Conservation (phyloP, 2,888 invertebrate species). For the Toxonevra muliebris region DNA sequence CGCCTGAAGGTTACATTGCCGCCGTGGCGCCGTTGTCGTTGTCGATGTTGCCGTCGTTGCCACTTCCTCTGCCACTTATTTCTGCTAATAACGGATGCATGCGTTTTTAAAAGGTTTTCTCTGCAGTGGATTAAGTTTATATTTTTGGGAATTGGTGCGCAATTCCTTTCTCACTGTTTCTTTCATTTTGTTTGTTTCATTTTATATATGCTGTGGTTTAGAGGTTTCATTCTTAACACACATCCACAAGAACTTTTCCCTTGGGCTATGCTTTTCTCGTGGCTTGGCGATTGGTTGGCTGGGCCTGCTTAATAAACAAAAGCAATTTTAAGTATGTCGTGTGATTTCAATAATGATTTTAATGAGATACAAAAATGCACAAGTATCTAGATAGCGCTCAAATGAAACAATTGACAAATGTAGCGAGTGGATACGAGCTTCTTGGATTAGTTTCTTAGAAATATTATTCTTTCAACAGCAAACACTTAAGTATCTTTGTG, state of each 20-base stretch:
- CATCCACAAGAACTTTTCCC: not conserved
- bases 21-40: not conserved
- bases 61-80: not conserved
- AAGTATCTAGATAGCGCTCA: not conserved
- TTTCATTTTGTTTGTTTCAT: too few relatives aligned
- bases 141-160: not conserved
- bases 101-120: conserved; percentile 3
- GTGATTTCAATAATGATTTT: not conserved
- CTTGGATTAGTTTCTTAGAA: not conserved
- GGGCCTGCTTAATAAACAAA: conserved; percentile 8
- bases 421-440: not conserved
- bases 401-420: not conserved
- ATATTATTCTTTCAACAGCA: too few relatives aligned
- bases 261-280: not conserved
- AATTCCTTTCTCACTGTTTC: not conserved
- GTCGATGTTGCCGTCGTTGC: not conserved
- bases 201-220: not conserved
- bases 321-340: not conserved
- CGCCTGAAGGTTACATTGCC: conserved; percentile 8
- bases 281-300: not conserved
- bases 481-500: too few relatives aligned
- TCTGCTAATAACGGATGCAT: conserved; percentile 19
- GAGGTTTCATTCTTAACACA: not conserved
- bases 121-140: conserved; percentile 1
- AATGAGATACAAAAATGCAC: not conserved